Evolutionary conservation across 2,113 vertebrate species (phyloP).

Genomic region (Ibidorhyncha struthersii): DNA sequence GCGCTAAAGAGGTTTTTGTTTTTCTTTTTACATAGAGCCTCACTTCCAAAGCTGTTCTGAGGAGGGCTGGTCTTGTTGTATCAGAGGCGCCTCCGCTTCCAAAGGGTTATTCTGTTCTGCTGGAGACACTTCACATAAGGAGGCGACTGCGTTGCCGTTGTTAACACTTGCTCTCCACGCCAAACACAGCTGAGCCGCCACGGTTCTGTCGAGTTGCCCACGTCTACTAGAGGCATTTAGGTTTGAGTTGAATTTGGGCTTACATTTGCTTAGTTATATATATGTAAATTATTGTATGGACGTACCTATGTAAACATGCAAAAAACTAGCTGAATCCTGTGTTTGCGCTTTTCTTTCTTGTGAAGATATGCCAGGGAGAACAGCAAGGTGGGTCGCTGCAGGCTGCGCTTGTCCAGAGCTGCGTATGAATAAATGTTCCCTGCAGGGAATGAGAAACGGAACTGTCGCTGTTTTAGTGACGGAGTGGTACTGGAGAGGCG

Average conservation of each 20-base stretch:
- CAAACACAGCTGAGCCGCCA: not conserved
- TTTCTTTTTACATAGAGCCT: not conserved
- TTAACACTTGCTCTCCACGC: not conserved
- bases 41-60: not conserved
- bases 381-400: not conserved
- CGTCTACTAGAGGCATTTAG: not conserved
- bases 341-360: not conserved
- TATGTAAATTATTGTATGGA: rapidly evolving
- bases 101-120: not conserved
- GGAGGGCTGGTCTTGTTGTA: not conserved
- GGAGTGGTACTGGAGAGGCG: not conserved
- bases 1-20: rapidly evolving
- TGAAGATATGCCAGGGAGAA: rapidly evolving
- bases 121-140: not conserved
- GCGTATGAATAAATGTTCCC: not conserved
- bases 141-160: rapidly evolving
- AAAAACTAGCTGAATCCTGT: rapidly evolving
- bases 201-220: not conserved
- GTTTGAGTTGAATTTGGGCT: not conserved
- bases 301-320: rapidly evolving
- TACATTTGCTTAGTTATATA: rapidly evolving
- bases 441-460: not conserved
- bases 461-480: not conserved
- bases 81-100: not conserved
- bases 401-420: not conserved